These are phyloP conservation scores for Sclerurus mexicanus DNA, from an alignment of 2,113 vertebrate genomes.

Conservation along the genomic window DNA sequence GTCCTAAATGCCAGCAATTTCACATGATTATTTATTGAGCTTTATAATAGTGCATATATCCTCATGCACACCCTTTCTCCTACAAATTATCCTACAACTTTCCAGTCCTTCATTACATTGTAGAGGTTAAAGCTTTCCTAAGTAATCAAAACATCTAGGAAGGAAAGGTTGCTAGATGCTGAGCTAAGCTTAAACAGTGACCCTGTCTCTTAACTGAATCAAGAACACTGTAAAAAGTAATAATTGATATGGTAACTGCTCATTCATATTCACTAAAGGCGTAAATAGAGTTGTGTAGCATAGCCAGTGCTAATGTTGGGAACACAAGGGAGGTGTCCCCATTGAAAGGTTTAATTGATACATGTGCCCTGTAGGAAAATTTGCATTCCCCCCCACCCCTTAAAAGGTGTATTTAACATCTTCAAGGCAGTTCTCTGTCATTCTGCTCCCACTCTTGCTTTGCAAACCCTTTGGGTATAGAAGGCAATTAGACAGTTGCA, in stretches of 20 bases:
- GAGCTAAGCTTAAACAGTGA: conserved; percentile 66
- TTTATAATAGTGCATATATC: conserved; percentile 14
- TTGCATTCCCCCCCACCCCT: background rate
- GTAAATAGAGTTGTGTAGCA: conserved; percentile 53
- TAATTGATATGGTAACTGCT: conserved; percentile 66
- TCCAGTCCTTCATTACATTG: background rate
- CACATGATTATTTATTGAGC: conserved; percentile 56
- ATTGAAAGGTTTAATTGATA: conserved; percentile 60
- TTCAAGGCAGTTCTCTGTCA: conserved; percentile 48
- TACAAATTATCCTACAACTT: conserved; percentile 37
- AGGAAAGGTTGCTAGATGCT: conserved; percentile 61
- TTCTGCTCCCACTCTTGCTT: conserved; percentile 34
- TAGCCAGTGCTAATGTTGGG: background rate
- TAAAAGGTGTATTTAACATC: conserved; percentile 48
- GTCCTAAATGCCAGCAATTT: conserved; percentile 52
- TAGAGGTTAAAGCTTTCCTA: conserved; percentile 45
- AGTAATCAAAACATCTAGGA: conserved; percentile 47
- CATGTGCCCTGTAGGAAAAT: conserved; percentile 26
- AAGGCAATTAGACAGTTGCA: conserved; percentile 59
- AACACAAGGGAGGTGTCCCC: conserved; percentile 32
- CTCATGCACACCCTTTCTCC: background rate
- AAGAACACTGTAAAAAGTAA: conserved; percentile 61
- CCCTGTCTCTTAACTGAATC: conserved; percentile 54
- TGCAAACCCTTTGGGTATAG: conserved; percentile 42
- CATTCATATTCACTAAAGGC: conserved; percentile 64